Evolutionary conservation across 2,113 vertebrate species (phyloP).

Genomic region (Corythoichthys haematopterus): DNA sequence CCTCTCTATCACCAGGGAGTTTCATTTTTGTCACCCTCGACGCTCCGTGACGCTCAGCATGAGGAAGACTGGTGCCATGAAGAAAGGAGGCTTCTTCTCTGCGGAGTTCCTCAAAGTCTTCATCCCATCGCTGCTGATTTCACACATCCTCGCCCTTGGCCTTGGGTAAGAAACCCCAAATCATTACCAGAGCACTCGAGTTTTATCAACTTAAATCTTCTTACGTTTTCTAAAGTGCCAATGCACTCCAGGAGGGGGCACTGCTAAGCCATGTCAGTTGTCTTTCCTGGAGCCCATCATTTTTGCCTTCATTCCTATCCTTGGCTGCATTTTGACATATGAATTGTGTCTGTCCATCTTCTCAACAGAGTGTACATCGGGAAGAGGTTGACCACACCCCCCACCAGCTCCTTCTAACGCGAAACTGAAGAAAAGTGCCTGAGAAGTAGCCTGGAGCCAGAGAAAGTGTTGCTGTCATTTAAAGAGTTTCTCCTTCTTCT

Average conservation of each 20-base stretch:
- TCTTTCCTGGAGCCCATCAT: background rate
- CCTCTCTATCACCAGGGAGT: constrained; percentile 75
- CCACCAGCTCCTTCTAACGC: constrained; percentile 88
- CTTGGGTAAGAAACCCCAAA: constrained; percentile 81
- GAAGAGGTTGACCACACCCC: constrained; percentile 87
- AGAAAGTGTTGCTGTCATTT: constrained; percentile 71
- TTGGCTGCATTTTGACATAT: background rate
- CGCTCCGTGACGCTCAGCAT: constrained; percentile 92
- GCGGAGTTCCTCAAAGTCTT: constrained; percentile 97
- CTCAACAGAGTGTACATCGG: constrained; percentile 91
- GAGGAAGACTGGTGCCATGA: constrained; percentile 97
- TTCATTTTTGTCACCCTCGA: constrained; percentile 95
- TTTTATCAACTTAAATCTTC: too few species aligned
- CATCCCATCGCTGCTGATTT: constrained; percentile 94
- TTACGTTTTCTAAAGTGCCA: background rate
- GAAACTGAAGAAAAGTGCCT: constrained; percentile 66
- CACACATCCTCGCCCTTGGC: constrained; percentile 93
- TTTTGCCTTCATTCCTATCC: constrained; percentile 18
- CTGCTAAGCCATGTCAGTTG: constrained; percentile 2
- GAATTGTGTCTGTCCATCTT: background rate
- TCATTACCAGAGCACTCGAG: too few species aligned
- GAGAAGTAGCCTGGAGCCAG: constrained; percentile 71
- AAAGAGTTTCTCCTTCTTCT: constrained; percentile 57
- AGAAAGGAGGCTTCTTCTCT: constrained; percentile 97
- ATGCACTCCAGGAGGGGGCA: constrained; percentile 41